Evolutionary conservation across 2,113 vertebrate species (phyloP).

Genomic region (Typhlomys cinereus): DNA sequence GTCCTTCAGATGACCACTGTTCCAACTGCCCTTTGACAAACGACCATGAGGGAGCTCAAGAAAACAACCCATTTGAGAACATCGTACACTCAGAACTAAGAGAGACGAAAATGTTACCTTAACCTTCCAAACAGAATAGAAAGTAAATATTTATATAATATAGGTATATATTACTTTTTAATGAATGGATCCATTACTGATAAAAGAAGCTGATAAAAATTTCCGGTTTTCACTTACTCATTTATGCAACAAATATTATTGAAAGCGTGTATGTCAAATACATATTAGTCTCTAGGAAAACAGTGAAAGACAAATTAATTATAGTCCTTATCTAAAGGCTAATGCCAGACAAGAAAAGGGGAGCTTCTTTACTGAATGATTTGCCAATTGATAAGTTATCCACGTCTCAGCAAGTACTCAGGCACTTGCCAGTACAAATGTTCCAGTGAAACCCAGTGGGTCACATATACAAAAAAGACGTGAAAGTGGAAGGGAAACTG

Average conservation of each 20-base stretch:
- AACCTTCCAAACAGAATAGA: constrained; percentile 12
- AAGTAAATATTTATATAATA: neutral
- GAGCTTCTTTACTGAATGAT: too few relatives aligned
- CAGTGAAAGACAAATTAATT: neutral
- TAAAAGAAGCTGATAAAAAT: neutral
- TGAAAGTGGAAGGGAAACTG: too few relatives aligned
- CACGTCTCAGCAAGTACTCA: too few relatives aligned
- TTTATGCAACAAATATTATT: neutral
- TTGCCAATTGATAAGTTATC: too few relatives aligned
- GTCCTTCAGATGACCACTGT: neutral
- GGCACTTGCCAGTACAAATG: too few relatives aligned
- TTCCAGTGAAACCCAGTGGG: too few relatives aligned
- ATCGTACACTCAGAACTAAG: neutral
- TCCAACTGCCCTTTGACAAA: neutral
- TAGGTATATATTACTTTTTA: neutral
- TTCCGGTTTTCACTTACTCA: constrained; percentile 1
- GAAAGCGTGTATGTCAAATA: neutral
- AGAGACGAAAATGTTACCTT: neutral
- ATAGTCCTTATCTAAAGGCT: neutral
- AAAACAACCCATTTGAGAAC: neutral
- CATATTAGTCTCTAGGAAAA: neutral
- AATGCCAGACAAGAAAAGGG: too few relatives aligned
- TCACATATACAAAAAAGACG: too few relatives aligned
- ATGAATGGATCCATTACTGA: neutral
- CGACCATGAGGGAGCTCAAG: neutral